Evolutionary conservation across 2,113 vertebrate species (phyloP), one percentile per base, ranked within the genome.

Genomic region (Cebus imitator): DNA sequence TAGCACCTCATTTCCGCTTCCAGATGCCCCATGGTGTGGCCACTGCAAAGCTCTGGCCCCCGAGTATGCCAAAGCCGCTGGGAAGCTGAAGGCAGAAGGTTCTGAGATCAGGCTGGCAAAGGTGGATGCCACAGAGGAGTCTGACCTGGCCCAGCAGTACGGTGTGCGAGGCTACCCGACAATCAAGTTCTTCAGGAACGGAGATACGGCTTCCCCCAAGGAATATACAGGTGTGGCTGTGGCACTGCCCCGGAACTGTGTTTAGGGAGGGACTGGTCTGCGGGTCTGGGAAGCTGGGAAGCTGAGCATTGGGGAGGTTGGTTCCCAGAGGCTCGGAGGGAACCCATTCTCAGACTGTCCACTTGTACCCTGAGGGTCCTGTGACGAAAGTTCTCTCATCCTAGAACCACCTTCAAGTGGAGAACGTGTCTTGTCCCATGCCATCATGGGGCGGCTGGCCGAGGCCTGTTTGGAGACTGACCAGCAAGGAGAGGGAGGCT

Each of bases 1-100:
- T 3, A 57, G 75, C 82, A 25, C 89, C 16, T 40, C 3, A 8
- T 75, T 10, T 79, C 20, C 70, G 68, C 81, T 80, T 94, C 12
- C 98, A 99, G 99, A 99, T 83, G 99, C 99, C 14, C 99, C 99
- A 4, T 99, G 99, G 99, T 99, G 99, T 25, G 99, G 99, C 9
- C 99, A 99, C 98, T 99, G 99, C 99, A 99, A 99, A 76, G 99
- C 99, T 1, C 98, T 99, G 98, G 99, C 98, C 2, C 99, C 99
- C 0, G 99, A 99, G 97, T 99, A 99, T 0, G 99, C 98, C 80
- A 99, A 99, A 98, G 99, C 99, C 0, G 99, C 99, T 0, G 99
- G 99, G 6, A 98, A 98, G 50, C 98, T 99, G 96, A 99, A 99
- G 97, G 98, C 98, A 0, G 99, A 99, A 93, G 99, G 99, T 6